Evolutionary conservation across 2,888 invertebrate species (phyloP), one percentile per base, ranked within the genome.

Genomic region (Rambutsinella grinnellia): DNA sequence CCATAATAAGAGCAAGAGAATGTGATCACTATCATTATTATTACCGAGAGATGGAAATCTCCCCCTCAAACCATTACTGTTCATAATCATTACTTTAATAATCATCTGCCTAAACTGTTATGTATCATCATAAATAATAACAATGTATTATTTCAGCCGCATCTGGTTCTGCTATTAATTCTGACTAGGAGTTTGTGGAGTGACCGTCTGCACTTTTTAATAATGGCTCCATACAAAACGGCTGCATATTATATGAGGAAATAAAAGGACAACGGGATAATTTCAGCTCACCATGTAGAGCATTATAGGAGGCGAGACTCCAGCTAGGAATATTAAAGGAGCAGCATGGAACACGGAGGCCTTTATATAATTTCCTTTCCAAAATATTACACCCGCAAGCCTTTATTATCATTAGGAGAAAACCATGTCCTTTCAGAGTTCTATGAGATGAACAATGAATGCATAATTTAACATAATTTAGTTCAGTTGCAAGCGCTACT

Each of bases 51-150:
- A 57, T 36, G 36, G 28, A n/a, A 10, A 58, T 19, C 19, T 19
- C 44, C 46, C 56, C 36, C 56, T 46, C 15, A 44, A 2, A 19
- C 24, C 46, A 15, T 60, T 69, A 26, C 21, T 56, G 46, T 54
- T 61, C 54, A 61, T 24, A 70, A 61, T 70, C 69, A 70, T 70
- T 70, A 70, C 58, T 46, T 53, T 62, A 70, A 63, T 63, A 63
- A 70, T 70, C 69, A 62, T 70, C 60, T 70, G 61, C 61, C 62
- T 70, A 70, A 70, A 61, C 69, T 70, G 69, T 61, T 61, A 70
- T 70, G 69, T 61, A 70, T 70, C 69, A 70, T 70, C 53, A 54
- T 70, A 70, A 66, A 66, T 56, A 70, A 70, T 70, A 70, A 61
- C 61, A 68, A 27, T 61, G 69, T 61, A 54, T 58, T 51, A 70